Evolutionary conservation across 2,888 invertebrate genomes (phyloP), one percentile per base, ranked within the genome.

Genomic region (Papilio gigon): DNA sequence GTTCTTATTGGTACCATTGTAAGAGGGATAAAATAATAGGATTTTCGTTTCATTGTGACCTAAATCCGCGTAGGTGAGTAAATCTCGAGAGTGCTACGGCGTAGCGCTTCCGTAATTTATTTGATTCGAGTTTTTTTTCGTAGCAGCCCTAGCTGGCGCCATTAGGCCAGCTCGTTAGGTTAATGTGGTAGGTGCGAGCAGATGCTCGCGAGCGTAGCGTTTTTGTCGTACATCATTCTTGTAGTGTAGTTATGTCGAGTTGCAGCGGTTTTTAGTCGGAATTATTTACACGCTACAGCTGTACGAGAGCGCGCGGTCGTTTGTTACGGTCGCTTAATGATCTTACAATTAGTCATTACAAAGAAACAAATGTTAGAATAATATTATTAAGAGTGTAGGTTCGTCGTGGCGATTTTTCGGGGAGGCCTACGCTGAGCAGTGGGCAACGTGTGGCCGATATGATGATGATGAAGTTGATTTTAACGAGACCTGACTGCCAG

Each of bases 111-210:
- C 67, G 85, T 88, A 85, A 89, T 88, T 86, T 88, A 87, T 90
- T 85, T 85, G 84, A 87, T 89, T 87, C 84, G 79, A 76, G 81
- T 82, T 81, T 88, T 88, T 89, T 89, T 86, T 79, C 73, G 75
- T 70, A 73, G 78, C 82, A 84, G 77, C 85, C 88, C 85, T 87
- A 84, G 83, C 84, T 83, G 75, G 79, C 77, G 85, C 90, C 89
- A 90, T 91, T 90, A 91, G 86, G 86, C 82, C 81, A 81, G 87
- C 90, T 91, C 91, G 90, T 91, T 91, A 90, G 86, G 84, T 85
- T 88, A 90, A 90, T 89, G 89, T 80, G 85, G 82, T 80, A 85
- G 87, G 89, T 85, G 84, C 79, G 84, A 84, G 85, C 90, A 90
- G 89, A 82, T 90, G 91, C 83, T 85, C 81, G 77, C 75, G 75